Base-by-base conservation (phyloP, 1,140 invertebrate species). In the Babylonia areolata region DNA sequence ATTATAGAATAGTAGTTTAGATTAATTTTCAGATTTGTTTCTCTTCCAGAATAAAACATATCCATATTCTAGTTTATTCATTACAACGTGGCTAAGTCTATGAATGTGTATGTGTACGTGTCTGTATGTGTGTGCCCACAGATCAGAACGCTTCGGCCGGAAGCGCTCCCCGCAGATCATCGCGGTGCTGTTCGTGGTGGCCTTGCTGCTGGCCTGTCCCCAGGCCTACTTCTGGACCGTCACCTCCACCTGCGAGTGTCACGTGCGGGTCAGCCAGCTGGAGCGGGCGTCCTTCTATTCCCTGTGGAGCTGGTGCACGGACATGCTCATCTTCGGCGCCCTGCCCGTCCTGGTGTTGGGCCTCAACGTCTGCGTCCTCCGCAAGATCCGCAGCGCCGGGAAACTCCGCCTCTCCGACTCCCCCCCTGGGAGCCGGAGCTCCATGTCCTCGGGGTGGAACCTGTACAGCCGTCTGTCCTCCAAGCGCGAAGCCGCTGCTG, bases 101-200 rank as follows among this genome's bases (percentile, higher is more conserved):
- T 40, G 73, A 35, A 31, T 40, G 73, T 77, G 73, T 40, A 31
- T 77, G 73, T 40, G 73, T 77, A 31, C 28, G 39, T 77, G 73
- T n/a, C n/a, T 77, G 73, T 37, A 31, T 77, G 73, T 37, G 73
- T 37, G 73, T n/a, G 39, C 35, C 17, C 28, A 9, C 46, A 95
- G 95, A 71, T 94, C 97, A 0, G 96, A 96, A 51, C 95, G 95
- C 2, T 96, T 97, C 93, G 97, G 97, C 91, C 97, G 97, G 0
- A 96, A 97, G 0, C 94, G 97, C 20, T 97, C 97, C 0, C 96
- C 96, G 89, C 94, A 94, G 1, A 95, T 96, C 0, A 95, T 97
- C 1, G 69, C 86, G 33, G 69, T 35, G 15, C 46, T 91, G 17
- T 40, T 89, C 2, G 20, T 87, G 11, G 17, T 87, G 54, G 87